Evolutionary conservation across 2,113 vertebrate genomes (phyloP), one percentile per base, ranked within the genome.

Genomic region (Cisticola juncidis): DNA sequence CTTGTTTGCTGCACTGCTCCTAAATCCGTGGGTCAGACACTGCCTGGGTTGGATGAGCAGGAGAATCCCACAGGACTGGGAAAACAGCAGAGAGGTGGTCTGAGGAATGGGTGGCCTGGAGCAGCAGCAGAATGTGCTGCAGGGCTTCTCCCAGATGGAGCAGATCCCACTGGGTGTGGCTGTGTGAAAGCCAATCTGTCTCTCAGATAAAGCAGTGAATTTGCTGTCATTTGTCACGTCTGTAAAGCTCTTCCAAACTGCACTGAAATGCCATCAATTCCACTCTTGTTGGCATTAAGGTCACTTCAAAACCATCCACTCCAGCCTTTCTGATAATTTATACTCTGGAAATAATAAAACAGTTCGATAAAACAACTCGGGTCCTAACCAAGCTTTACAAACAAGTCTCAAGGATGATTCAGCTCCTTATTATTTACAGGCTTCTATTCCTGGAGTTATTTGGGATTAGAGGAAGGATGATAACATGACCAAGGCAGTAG

Each of bases 401-500:
- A 89, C 28, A 84, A 81, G 53, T 81, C 65, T 89, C 76, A 54
- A 29, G 28, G 48, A 33, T 69, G 86, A 92, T 16, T 94, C 92
- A 91, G 92, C 91, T 84, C 77, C 91, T 97, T 94, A 64, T 68
- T 74, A 94, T 92, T 94, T 95, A 86, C 86, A 94, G 69, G 35
- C 19, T 86, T 92, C 94, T 97, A 96, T 94, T 96, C 87, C 4
- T 73, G 76, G 92, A 92, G 83, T 53, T 84, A 57, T 71, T 57
- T 71, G 65, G 61, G 70, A 57, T 86, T 60, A 88, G 90, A 54
- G 47, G 28, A 48, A 88, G 64, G 66, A 73, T 65, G 73, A 78
- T 73, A 66, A 84, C 14, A 5, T 29, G 61, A 40, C 48, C 81
- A 84, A 62, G 61, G 64, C 58, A 70, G n/a, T 26, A n/a, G 66